Evolutionary conservation across 1,140 invertebrate species (phyloP), one percentile per base, ranked within the genome.

Genomic region (Mycetomoellerius zeteki): DNA sequence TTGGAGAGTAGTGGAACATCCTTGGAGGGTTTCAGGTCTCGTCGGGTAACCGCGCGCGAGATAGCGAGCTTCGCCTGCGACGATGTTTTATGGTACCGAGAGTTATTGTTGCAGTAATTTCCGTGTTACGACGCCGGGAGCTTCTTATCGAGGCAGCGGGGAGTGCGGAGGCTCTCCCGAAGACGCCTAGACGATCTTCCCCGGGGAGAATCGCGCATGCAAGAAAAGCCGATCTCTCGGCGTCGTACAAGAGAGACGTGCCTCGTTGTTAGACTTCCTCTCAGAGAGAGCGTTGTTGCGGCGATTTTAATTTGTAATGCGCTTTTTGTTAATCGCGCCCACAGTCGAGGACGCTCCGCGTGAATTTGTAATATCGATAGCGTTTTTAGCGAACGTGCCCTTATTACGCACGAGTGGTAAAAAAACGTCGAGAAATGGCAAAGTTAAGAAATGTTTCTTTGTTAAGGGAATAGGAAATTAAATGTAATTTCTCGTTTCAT

Each of bases 61-160:
- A 84, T 84, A 84, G 80, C 80, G 69, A 50, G 69, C 80, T 37
- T 73, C 56, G 80, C 69, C 80, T 73, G 58, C 80, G 80, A 84
- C 80, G 69, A 84, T 84, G 80, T 84, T 84, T 84, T 84, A 84
- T 73, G 69, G 54, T 84, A 75, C 80, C 69, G 54, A 84, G 80
- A 84, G 80, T 84, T 84, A 84, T 84, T 84, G 80, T 84, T 84
- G 80, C 80, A 84, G 80, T 84, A 84, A 84, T 84, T 84, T 84
- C 80, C 80, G 80, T 84, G 80, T 84, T 84, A 84, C 80, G 69
- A 56, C 80, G 56, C 37, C 54, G 54, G 69, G 80, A 84, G 80
- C 80, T 84, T 84, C 80, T 84, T 84, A 84, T 84, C 80, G 80
- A 82, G 54, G 37, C 24, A 24, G 33, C 43, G 56, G 24, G 16